phyloP scores from a whole-genome alignment of 2,113 vertebrate genomes.

The Callipepla californica region DNA sequence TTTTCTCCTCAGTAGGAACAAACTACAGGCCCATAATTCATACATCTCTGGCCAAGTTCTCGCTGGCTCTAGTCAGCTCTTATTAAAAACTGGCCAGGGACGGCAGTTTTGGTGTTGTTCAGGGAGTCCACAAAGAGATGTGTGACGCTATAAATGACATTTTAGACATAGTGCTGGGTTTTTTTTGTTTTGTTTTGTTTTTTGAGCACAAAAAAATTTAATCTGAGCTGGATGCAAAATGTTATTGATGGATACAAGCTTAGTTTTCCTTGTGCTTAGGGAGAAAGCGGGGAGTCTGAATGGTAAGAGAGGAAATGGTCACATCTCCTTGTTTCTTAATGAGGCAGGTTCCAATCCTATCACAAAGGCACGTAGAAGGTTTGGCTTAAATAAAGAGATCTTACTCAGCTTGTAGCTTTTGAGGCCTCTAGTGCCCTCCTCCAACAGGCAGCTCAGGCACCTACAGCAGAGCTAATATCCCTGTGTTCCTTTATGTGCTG shows the following conservation, averaged over 20 bases:
- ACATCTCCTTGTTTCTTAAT: neutral
- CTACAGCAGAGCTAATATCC: neutral
- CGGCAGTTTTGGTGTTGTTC: neutral
- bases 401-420: neutral
- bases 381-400: neutral
- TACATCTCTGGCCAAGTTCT: neutral
- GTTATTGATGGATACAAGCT: neutral
- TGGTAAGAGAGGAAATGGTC: neutral
- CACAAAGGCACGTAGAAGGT: neutral
- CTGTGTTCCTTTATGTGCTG: neutral
- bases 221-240: constrained; percentile 7
- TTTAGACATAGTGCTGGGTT: neutral
- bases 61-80: neutral
- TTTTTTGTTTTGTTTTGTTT: neutral
- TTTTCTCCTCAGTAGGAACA: constrained; percentile 6
- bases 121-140: neutral
- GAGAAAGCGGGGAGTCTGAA: neutral
- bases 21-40: neutral
- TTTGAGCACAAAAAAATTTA: neutral
- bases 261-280: neutral
- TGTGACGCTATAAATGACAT: neutral
- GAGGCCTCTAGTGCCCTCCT: neutral
- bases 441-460: neutral
- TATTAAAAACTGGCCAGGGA: neutral
- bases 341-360: neutral